A percentile compares a stretch with the other conserved stretches of the same genome.
phyloP scores from a whole-genome alignment of 2,797 vertebrate species.

The Gymnothorax javanicus region DNA sequence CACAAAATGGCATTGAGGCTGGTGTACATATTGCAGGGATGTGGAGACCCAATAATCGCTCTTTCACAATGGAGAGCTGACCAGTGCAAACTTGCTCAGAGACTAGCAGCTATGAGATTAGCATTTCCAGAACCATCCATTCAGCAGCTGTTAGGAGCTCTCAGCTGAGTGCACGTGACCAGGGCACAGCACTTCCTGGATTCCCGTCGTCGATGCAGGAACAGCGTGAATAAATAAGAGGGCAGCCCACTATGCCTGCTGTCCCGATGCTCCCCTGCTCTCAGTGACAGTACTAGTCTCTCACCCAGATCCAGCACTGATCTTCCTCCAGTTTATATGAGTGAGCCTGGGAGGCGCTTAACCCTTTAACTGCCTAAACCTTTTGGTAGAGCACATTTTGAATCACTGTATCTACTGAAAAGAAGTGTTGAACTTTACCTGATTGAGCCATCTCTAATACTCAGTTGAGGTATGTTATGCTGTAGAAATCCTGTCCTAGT shows the following conservation, averaged over 20 bases:
- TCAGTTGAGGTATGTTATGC: no score
- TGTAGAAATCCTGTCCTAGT: no score
- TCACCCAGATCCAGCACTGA: background rate
- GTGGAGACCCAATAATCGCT: no score
- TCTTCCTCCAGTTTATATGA: background rate
- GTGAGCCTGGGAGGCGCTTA: background rate
- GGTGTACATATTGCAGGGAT: no score
- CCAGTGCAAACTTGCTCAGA: no score
- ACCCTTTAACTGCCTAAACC: no score
- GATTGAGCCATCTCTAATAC: no score
- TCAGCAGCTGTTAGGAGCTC: background rate
- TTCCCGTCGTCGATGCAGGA: background rate
- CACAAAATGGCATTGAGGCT: no score
- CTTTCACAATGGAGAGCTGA: no score
- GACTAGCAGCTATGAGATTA: background rate
- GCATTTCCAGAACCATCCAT: background rate
- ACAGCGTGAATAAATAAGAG: constrained; percentile 8
- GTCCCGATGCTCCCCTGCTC: background rate
- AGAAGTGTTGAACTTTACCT: no score
- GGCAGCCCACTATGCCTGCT: background rate
- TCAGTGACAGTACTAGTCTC: background rate
- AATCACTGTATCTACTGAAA: no score
- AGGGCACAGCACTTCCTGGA: background rate
- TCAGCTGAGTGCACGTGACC: background rate
- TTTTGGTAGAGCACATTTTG: no score